These are phyloP conservation scores for Oophaga pumilio DNA, from an alignment of 2,113 vertebrate species.

Conservation along the genomic window DNA sequence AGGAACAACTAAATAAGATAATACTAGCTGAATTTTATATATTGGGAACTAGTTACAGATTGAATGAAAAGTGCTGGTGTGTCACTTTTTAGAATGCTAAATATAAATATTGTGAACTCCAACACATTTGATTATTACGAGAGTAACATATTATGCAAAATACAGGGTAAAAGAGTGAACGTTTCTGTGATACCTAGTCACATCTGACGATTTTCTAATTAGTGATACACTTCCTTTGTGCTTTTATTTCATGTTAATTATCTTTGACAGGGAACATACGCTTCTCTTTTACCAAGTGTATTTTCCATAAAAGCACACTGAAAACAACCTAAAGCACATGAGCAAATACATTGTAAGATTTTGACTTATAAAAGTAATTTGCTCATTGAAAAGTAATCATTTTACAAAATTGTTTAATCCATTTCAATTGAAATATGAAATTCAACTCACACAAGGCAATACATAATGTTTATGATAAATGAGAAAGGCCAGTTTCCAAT, in stretches of 20 bases:
- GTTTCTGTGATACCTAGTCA: not conserved
- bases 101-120: not conserved
- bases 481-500: not conserved
- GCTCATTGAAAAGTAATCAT: not conserved
- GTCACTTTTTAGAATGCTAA: not conserved
- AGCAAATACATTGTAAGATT: not conserved
- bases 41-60: too few species aligned
- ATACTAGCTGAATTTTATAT: too few species aligned
- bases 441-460: not conserved
- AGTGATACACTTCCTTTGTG: constrained; percentile 15
- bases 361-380: not conserved
- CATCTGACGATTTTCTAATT: constrained; percentile 1
- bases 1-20: too few species aligned
- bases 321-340: not conserved
- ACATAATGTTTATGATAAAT: not conserved
- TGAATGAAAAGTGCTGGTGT: not conserved
- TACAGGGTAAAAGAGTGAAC: not conserved
- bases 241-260: not conserved
- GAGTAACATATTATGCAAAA: not conserved
- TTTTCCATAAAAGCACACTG: constrained; percentile 21
- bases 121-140: not conserved
- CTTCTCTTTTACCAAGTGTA: not conserved
- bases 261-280: not conserved
- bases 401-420: not conserved
- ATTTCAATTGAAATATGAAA: not conserved